Evolutionary conservation across 2,113 vertebrate genomes (phyloP).

Genomic region (Pelecanoides urinatrix): DNA sequence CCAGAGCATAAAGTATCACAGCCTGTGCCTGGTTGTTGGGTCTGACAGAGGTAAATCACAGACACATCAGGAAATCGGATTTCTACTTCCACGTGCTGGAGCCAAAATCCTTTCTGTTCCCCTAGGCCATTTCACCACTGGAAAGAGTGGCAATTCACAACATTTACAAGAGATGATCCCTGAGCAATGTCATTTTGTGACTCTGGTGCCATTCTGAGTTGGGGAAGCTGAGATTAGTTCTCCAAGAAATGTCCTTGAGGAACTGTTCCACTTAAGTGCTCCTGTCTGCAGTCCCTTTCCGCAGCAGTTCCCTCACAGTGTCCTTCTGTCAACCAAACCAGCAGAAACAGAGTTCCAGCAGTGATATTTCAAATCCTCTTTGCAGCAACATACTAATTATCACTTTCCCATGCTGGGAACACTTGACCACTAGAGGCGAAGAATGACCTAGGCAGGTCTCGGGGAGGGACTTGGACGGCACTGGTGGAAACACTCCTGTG

Average conservation of each 20-base stretch:
- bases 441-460: not conserved
- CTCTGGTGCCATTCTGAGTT: not conserved
- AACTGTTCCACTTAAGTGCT: not conserved
- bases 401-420: not conserved
- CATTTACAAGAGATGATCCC: not conserved
- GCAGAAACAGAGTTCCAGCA: not conserved
- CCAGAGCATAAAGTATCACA: not conserved
- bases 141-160: not conserved
- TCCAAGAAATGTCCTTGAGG: not conserved
- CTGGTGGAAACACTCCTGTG: not conserved
- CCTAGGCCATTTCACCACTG: not conserved
- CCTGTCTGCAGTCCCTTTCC: not conserved
- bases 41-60: not conserved
- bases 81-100: not conserved
- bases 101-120: not conserved
- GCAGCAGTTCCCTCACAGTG: not conserved
- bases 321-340: not conserved
- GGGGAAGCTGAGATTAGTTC: not conserved
- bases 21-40: not conserved
- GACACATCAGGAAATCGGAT: not conserved
- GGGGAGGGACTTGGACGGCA: not conserved
- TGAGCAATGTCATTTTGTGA: not conserved
- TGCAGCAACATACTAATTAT: not conserved
- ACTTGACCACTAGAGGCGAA: not conserved
- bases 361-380: not conserved